phyloP scores from a whole-genome alignment of 1,140 invertebrate genomes.

The Leptonema lineaticorne region DNA sequence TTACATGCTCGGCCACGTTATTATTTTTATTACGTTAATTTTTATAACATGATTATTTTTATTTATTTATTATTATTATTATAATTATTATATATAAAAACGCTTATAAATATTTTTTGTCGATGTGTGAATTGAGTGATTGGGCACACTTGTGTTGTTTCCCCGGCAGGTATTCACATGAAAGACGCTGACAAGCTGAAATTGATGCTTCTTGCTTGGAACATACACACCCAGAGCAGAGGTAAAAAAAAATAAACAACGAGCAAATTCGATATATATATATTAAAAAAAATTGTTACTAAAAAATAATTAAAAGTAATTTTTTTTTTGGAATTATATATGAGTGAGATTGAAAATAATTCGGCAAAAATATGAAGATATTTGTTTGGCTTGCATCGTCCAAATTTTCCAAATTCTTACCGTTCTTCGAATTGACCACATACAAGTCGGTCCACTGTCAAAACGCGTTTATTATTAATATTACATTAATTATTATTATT shows the following conservation, averaged over 20 bases:
- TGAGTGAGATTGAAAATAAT: too few relatives aligned
- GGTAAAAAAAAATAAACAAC: constrained; percentile 27
- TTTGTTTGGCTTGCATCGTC: constrained; percentile 29
- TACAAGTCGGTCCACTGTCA: neutral
- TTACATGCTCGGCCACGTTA: neutral
- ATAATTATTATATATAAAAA: constrained; percentile 13
- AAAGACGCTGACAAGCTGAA: constrained; percentile 83
- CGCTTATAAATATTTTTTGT: constrained; percentile 16
- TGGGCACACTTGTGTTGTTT: constrained; percentile 32
- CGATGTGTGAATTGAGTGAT: constrained; percentile 45
- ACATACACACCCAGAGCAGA: constrained; percentile 69
- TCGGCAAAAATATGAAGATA: constrained; percentile 1
- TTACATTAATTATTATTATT: too few relatives aligned
- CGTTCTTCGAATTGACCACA: constrained; percentile 3
- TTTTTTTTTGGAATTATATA: too few relatives aligned
- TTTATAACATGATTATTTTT: too few relatives aligned
- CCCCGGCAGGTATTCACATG: constrained; percentile 56
- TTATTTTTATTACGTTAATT: neutral
- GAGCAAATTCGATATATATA: neutral
- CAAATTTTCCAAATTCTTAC: constrained; percentile 23
- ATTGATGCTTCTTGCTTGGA: constrained; percentile 81
- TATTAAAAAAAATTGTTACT: neutral
- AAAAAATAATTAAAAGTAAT: neutral
- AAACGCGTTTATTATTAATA: neutral
- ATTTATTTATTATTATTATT: neutral